These are phyloP conservation scores for Platysteira castanea DNA, from an alignment of 2,113 vertebrate genomes.

Conservation along the genomic window DNA sequence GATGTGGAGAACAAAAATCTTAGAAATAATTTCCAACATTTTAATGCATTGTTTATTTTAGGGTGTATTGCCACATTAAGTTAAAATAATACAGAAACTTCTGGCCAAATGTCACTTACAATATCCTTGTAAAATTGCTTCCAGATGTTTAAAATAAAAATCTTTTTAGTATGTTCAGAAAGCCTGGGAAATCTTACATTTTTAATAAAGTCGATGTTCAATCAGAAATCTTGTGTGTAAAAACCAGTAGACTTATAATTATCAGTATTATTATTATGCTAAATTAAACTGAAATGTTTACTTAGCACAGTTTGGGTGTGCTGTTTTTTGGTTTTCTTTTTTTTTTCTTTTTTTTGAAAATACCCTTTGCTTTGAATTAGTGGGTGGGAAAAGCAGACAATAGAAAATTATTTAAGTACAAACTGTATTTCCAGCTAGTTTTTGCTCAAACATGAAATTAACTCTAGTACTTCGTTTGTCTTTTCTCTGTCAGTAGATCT, in stretches of 20 bases:
- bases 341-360: background rate
- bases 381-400: background rate
- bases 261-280: background rate
- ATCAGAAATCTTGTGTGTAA: background rate
- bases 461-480: background rate
- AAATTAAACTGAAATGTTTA: background rate
- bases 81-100: background rate
- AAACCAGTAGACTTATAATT: rapidly evolving
- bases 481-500: background rate
- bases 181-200: background rate
- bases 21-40: background rate
- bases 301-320: background rate
- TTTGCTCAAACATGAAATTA: background rate
- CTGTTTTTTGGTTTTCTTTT: background rate
- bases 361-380: background rate
- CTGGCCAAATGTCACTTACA: background rate
- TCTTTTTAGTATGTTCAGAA: background rate
- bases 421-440: background rate
- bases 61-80: background rate
- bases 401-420: background rate
- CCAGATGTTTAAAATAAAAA: background rate
- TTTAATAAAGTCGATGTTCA: background rate
- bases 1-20: background rate
- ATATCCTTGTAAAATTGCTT: background rate
- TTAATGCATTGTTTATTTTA: background rate